phyloP scores from a whole-genome alignment of 2,113 vertebrate genomes.

The Ia io region DNA sequence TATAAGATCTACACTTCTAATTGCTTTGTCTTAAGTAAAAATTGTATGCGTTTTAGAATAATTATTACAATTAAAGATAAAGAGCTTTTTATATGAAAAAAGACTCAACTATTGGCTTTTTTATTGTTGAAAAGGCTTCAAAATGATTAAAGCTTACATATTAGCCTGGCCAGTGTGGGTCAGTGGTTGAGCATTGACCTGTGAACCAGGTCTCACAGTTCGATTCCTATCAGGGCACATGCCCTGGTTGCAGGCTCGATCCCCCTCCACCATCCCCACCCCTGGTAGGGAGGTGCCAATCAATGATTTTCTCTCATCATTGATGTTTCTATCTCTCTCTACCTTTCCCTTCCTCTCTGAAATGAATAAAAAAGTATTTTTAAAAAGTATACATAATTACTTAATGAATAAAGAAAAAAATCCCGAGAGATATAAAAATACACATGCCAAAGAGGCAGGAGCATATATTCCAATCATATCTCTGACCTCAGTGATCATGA shows the following conservation, averaged over 20 bases:
- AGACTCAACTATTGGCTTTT: background rate
- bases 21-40: background rate
- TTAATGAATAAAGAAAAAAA: background rate
- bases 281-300: no score
- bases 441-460: background rate
- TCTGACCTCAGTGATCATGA: background rate
- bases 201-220: no score
- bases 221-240: no score
- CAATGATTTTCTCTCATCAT: no score
- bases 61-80: background rate
- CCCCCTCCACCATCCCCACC: no score
- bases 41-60: conserved; percentile 9
- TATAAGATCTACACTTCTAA: background rate
- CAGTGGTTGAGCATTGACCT: no score
- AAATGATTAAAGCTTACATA: background rate
- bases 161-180: background rate
- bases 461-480: background rate
- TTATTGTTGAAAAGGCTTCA: background rate
- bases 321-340: no score
- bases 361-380: no score
- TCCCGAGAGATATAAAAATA: background rate
- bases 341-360: no score
- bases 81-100: background rate
- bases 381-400: background rate
- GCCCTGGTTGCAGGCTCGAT: no score